Evolutionary conservation across 2,888 invertebrate species (phyloP), one percentile per base, ranked within the genome.

Genomic region (Melinopterus prodromus): DNA sequence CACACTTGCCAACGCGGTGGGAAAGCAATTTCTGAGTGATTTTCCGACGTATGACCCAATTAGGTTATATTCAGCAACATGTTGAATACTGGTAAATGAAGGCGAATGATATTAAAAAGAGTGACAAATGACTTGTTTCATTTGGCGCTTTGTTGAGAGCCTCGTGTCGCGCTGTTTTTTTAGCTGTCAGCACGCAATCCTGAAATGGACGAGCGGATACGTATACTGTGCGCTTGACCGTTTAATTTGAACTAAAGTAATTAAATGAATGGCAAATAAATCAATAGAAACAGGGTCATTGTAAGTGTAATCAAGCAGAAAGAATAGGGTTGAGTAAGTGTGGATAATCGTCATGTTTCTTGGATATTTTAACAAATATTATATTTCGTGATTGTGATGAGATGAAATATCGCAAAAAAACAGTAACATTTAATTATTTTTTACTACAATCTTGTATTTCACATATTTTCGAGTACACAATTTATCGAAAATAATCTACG

Each of bases 21-120:
- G 12, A 53, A 53, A 53, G 53, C 53, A 53, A 53, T 53, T 7
- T 53, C 12, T 53, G 53, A 53, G 53, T 53, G 53, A 53, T 53
- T 53, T 53, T 53, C 53, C 53, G 53, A 53, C 53, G 53, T 53
- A 53, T 53, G 53, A 53, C 53, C 53, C 53, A 53, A 53, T 53
- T 53, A 12, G 53, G 53, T 53, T 53, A 53, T 53, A 53, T 53
- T 53, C 53, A 53, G 53, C 53, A 53, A 53, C 53, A 12, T 53
- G 53, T 53, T 53, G 53, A 53, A 53, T 53, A 12, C 53, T 2
- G 7, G 9, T 53, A 53, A 53, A 53, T 53, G 53, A 53, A 53
- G 53, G 53, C 53, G 12, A 53, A 53, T 12, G 53, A 53, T 53
- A 53, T 53, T 53, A 53, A 53, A 53, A 53, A 53, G 53, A 53